Conservation (phyloP, 2,888 invertebrate genomes). For the Candidula unifasciata region DNA sequence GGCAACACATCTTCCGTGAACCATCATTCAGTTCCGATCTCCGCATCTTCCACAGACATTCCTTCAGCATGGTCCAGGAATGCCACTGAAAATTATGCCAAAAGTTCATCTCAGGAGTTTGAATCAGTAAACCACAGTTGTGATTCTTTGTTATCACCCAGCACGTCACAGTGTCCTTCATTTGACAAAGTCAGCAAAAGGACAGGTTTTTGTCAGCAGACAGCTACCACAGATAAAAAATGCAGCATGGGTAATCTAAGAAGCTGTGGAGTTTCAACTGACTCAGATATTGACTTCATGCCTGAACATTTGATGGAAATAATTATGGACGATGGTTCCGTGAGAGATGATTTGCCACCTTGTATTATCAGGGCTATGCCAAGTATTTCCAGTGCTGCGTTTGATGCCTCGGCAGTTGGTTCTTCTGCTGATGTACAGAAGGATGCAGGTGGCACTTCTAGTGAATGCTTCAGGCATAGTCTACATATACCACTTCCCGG, state of each 20-base stretch:
- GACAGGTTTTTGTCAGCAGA: neutral
- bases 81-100: neutral
- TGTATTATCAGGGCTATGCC: neutral
- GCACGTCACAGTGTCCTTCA: neutral
- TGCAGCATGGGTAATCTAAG: neutral
- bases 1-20: neutral
- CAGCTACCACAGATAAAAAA: too few species aligned
- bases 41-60: neutral
- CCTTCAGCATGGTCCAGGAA: neutral
- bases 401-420: neutral
- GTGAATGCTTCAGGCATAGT: neutral
- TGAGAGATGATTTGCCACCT: neutral
- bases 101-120: constrained; percentile 1
- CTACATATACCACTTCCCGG: neutral
- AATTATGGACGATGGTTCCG: neutral
- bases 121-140: neutral
- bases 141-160: neutral
- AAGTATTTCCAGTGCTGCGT: neutral
- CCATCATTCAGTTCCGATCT: neutral
- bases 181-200: neutral
- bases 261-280: neutral
- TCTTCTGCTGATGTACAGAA: neutral
- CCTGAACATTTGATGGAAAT: neutral
- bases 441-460: neutral
- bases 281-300: neutral